Conservation (phyloP, 2,797 vertebrate genomes). For the Champsocephalus esox region DNA sequence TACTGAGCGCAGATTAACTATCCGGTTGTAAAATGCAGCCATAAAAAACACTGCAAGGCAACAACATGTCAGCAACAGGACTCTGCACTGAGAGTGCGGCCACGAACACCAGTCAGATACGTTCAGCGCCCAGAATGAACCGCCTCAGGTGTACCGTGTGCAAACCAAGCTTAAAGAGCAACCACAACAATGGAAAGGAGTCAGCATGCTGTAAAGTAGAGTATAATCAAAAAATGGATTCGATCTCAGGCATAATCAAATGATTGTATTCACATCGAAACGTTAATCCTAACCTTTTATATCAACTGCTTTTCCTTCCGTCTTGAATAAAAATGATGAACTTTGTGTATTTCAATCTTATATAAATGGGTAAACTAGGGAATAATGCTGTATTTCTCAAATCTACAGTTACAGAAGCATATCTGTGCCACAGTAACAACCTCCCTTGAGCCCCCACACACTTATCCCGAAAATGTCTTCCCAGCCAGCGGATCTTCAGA, state of each 20-base stretch:
- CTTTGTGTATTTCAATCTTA: not conserved
- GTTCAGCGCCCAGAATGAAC: not conserved
- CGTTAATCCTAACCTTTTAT: too few relatives aligned
- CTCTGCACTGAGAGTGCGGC: slow-evolving; percentile 26
- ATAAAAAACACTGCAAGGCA: slow-evolving; percentile 55
- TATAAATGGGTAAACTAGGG: not conserved
- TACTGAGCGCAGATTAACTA: slow-evolving; percentile 59
- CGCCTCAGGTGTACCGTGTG: not conserved
- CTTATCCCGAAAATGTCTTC: slow-evolving; percentile 30
- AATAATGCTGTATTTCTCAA: slow-evolving; percentile 2
- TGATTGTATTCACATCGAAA: not conserved
- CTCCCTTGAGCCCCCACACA: not conserved
- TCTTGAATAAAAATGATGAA: not conserved
- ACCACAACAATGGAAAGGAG: not conserved
- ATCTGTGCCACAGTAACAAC: not conserved
- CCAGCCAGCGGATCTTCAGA: slow-evolving; percentile 13
- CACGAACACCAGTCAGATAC: not conserved
- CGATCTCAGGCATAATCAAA: not conserved
- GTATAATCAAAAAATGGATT: not conserved
- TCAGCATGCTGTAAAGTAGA: not conserved
- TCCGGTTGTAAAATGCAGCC: slow-evolving; percentile 47
- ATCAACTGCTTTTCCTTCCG: not conserved
- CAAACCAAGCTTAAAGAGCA: not conserved
- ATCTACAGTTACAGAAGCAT: slow-evolving; percentile 1
- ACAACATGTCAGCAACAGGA: slow-evolving; percentile 30